Conservation (phyloP, 2,113 vertebrate species). For the Carettochelys insculpta region DNA sequence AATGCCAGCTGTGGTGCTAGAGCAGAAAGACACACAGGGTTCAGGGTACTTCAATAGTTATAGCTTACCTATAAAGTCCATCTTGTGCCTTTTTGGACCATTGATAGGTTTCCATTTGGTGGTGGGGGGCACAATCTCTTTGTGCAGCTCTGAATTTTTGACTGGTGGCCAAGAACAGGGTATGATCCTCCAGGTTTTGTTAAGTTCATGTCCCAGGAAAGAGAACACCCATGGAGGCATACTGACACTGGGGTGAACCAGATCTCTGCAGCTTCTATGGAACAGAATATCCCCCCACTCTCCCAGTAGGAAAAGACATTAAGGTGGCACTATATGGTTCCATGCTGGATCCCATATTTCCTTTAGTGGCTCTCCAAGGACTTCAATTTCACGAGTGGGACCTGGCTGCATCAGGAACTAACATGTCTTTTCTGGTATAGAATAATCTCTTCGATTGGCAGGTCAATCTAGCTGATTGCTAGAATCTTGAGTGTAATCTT, state of each 20-base stretch:
- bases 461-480: not conserved
- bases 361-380: not conserved
- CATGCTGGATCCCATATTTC: rapidly evolving
- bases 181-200: not conserved
- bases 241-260: rapidly evolving
- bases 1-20: not conserved
- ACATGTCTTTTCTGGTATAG: not conserved
- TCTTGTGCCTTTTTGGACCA: not conserved
- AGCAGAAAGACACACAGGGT: not conserved
- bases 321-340: not conserved
- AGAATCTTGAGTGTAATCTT: not conserved
- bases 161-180: not conserved
- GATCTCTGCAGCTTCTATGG: rapidly evolving
- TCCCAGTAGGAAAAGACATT: not conserved
- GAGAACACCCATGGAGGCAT: rapidly evolving
- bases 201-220: not conserved
- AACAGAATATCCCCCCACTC: rapidly evolving
- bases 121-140: rapidly evolving
- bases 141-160: not conserved
- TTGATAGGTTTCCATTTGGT: too few relatives aligned
- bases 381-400: not conserved
- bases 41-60: not conserved
- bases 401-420: not conserved
- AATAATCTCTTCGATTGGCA: not conserved
- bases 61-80: not conserved